These are phyloP conservation scores for Phortica magna DNA, from an alignment of 2,888 invertebrate genomes.

Conservation along the genomic window DNA sequence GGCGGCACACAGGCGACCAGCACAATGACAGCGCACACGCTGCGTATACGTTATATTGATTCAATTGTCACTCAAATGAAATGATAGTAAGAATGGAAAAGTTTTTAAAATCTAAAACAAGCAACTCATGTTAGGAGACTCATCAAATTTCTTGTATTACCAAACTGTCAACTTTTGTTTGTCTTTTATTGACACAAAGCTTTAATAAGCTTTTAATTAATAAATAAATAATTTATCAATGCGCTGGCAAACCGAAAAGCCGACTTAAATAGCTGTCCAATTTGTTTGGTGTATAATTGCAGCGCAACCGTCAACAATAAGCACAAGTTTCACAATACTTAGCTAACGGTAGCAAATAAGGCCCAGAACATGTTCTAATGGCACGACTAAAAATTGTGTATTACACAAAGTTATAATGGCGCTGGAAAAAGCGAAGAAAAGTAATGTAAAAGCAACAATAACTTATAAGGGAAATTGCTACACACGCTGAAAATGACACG, in stretches of 20 bases:
- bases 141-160: background rate
- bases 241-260: slow-evolving; percentile 45
- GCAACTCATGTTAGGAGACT: too few relatives aligned
- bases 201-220: slow-evolving; percentile 64
- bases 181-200: slow-evolving; percentile 44
- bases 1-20: background rate
- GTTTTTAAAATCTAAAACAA: too few relatives aligned
- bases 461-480: background rate
- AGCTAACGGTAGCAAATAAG: background rate
- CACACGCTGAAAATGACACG: background rate
- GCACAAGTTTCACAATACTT: too few relatives aligned
- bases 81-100: too few relatives aligned
- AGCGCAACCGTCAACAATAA: background rate
- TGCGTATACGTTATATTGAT: slow-evolving; percentile 12
- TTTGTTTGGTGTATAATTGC: slow-evolving; percentile 14
- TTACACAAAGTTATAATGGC: too few relatives aligned
- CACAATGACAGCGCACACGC: background rate
- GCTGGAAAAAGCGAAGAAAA: too few relatives aligned
- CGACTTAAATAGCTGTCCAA: slow-evolving; percentile 38
- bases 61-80: too few relatives aligned
- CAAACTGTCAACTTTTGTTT: background rate
- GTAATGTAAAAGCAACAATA: background rate
- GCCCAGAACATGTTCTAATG: background rate
- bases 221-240: slow-evolving; percentile 68
- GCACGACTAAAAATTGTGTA: too few relatives aligned